Evolutionary conservation across 2,888 invertebrate genomes (phyloP).

Genomic region (Phoenoteleia sp.): DNA sequence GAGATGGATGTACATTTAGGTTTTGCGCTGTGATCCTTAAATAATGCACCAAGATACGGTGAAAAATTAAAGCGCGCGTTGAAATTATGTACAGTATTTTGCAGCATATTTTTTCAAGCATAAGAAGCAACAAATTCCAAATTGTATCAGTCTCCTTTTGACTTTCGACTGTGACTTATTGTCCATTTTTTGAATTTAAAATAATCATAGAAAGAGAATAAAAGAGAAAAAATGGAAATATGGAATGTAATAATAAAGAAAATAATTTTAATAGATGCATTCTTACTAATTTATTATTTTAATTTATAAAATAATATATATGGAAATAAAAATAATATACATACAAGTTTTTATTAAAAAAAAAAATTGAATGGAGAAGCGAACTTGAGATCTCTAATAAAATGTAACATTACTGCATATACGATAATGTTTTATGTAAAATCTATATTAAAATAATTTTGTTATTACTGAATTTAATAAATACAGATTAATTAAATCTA

Average conservation of each 20-base stretch:
- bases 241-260: background rate
- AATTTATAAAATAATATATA: no score
- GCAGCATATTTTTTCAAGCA: slow-evolving; percentile 32
- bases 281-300: no score
- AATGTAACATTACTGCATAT: no score
- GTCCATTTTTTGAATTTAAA: background rate
- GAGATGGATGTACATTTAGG: slow-evolving; percentile 43
- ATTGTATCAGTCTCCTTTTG: background rate
- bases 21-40: slow-evolving; percentile 53
- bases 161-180: background rate
- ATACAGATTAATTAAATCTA: no score
- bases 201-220: slow-evolving; percentile 19
- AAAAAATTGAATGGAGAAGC: no score
- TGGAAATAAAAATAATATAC: no score
- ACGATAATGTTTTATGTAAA: no score
- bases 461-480: no score
- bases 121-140: slow-evolving; percentile 16
- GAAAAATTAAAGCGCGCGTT: slow-evolving; percentile 25
- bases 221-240: no score
- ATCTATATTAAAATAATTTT: no score
- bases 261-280: background rate
- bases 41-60: slow-evolving; percentile 48
- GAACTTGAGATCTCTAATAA: no score
- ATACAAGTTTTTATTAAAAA: no score
- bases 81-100: slow-evolving; percentile 22